These are phyloP conservation scores for Oryzias woworae DNA, from an alignment of 2,113 vertebrate genomes.

Conservation along the genomic window DNA sequence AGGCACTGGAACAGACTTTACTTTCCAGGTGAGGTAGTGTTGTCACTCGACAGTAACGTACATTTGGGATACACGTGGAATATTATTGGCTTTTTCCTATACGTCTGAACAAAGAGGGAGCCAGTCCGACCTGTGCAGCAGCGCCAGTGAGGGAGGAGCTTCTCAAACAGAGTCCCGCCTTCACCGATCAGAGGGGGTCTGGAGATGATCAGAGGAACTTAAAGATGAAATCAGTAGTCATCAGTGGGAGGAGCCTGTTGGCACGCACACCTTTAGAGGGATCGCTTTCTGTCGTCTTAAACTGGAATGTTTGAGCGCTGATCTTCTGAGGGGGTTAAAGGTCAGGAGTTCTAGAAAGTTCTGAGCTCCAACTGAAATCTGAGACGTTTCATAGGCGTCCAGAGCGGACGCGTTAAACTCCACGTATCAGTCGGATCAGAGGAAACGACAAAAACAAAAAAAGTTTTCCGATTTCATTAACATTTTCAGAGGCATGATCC, in stretches of 20 bases:
- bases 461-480: too few species aligned
- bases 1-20: conserved; percentile 72
- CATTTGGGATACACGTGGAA: conserved; percentile 41
- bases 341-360: background rate
- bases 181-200: too few species aligned
- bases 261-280: too few species aligned
- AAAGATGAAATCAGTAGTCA: too few species aligned
- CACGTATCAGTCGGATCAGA: too few species aligned
- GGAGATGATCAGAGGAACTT: too few species aligned
- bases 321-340: background rate
- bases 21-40: conserved; percentile 71
- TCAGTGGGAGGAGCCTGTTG: too few species aligned
- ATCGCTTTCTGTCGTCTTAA: background rate
- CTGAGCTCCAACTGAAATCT: background rate
- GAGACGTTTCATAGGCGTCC: conserved; percentile 10
- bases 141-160: too few species aligned
- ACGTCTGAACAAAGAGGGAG: background rate
- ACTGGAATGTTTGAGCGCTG: conserved; percentile 4
- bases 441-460: too few species aligned
- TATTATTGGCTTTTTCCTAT: conserved; percentile 68
- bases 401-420: background rate
- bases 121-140: too few species aligned
- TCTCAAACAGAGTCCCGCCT: too few species aligned
- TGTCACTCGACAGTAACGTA: conserved; percentile 52
- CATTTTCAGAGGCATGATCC: too few species aligned